Base-by-base conservation (phyloP, 2,888 invertebrate genomes). In the Tuta absoluta region DNA sequence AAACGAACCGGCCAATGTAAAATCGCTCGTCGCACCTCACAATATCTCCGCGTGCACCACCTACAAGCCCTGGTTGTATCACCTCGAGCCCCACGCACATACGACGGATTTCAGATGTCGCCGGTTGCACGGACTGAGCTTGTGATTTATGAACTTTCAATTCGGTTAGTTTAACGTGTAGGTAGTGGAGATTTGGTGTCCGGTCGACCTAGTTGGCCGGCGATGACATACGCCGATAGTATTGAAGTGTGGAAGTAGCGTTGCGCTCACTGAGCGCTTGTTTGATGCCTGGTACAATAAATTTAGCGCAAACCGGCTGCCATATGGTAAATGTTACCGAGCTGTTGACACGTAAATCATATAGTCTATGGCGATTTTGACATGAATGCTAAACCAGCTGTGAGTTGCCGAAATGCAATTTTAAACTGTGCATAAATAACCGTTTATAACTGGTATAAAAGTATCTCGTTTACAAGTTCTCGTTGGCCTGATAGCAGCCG, bases 201-300 rank as follows among this genome's bases (percentile, higher is more conserved):
- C 89, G 89, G 86, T 84, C 88, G 89, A 87, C 89, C 89, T 77
- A 89, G 81, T 81, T 87, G 79, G 70, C 69, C 69, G 67, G 69
- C 74, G 89, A 89, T 89, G 85, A 82, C 85, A 86, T 74, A 73
- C 33, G 65, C 71, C 70, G 89, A 90, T 89, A 87, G 77, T 76
- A 84, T 87, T 83, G 77, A 86, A 79, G 73, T 75, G 75, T 77
- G 71, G 68, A 73, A 74, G 73, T 74, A 71, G 70, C 75, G 77
- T 76, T 67, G 74, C 77, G 75, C 71, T 75, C 67, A 68, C 72
- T 79, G 33, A 33, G 74, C 68, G 64, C 70, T 67, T 64, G 69
- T 56, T 63, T 63, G 41, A 65, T 64, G 14, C 28, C 57, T 56
- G 65, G 65, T 67, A 58, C 28, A 48, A 19, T 65, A 64, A 64